Evolutionary conservation across 2,113 vertebrate genomes (phyloP).

Genomic region (Corythaeola cristata): DNA sequence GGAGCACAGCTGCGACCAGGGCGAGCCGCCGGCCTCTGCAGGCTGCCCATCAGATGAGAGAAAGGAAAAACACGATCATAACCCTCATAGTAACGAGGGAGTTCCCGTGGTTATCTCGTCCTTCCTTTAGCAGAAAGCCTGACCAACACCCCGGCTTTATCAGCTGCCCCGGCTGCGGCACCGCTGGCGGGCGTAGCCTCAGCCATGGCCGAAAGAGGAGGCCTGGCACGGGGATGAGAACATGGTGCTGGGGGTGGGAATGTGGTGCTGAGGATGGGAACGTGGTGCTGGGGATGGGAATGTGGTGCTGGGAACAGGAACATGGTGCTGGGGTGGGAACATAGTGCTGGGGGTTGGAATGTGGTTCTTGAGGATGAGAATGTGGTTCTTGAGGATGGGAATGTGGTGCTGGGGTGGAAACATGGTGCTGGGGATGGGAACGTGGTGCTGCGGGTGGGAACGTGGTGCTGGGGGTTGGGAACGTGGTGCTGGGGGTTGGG

Average conservation of each 20-base stretch:
- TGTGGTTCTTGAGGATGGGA: no score
- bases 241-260: no score
- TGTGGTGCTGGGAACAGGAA: background rate
- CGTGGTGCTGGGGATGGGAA: no score
- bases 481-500: background rate
- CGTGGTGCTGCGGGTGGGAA: background rate
- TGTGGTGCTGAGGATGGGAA: no score
- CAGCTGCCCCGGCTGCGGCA: fast-evolving
- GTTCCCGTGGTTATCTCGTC: background rate
- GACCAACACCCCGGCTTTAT: background rate
- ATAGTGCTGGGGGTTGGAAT: no score
- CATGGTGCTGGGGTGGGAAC: no score
- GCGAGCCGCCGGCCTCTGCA: fast-evolving
- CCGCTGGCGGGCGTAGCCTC: fast-evolving
- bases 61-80: background rate
- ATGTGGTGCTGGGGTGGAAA: no score
- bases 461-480: background rate
- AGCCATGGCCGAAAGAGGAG: background rate
- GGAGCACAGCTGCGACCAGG: background rate
- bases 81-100: fast-evolving
- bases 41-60: background rate
- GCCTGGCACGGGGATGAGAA: background rate
- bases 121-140: background rate
- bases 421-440: background rate
- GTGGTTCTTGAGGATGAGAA: background rate